A percentile compares a stretch with the other conserved stretches of the same genome.
Evolutionary conservation across 2,113 vertebrate species (phyloP).

Genomic region (Neoarius graeffei): DNA sequence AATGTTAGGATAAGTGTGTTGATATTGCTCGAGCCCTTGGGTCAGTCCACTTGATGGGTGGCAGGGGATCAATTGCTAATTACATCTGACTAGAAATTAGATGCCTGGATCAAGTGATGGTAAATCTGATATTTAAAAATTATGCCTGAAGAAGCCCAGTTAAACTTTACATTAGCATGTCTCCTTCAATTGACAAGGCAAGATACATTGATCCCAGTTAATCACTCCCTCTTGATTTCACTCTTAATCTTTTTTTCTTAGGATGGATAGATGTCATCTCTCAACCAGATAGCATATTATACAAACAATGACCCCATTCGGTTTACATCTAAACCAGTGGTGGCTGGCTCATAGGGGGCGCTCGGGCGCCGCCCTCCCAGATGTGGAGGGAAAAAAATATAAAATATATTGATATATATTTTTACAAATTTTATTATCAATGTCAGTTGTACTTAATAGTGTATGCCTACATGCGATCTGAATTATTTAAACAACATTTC

Average conservation of each 20-base stretch:
- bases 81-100: constrained; percentile 48
- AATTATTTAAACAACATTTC: no score
- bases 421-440: no score
- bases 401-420: no score
- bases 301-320: background rate
- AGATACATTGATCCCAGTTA: background rate
- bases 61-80: constrained; percentile 45
- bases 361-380: no score
- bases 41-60: constrained; percentile 51
- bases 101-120: constrained; percentile 34
- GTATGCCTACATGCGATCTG: no score
- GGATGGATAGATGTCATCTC: background rate
- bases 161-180: constrained; percentile 25
- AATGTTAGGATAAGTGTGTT: constrained; percentile 63
- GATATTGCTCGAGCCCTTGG: constrained; percentile 38
- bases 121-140: constrained; percentile 37
- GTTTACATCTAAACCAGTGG: background rate
- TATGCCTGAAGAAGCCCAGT: constrained; percentile 11
- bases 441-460: no score
- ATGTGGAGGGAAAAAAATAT: no score
- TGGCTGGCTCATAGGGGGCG: no score
- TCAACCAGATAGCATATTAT: background rate
- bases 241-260: background rate
- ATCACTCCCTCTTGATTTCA: constrained; percentile 8
- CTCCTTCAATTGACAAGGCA: background rate